phyloP scores from a whole-genome alignment of 2,888 invertebrate species.

The Ryuthela nishihirai region DNA sequence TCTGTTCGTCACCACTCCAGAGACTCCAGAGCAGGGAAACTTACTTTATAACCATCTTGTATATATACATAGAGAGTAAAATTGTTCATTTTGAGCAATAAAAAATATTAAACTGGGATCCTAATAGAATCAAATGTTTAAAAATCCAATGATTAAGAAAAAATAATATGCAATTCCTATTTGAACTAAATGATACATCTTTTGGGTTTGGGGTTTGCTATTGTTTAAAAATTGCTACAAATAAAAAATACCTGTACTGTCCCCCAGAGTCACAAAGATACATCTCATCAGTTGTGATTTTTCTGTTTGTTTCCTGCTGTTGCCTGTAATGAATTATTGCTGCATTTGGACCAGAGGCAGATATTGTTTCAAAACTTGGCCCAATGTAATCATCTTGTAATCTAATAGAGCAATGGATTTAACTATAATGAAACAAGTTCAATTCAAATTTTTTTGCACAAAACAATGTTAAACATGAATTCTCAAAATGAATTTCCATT shows the following conservation, averaged over 20 bases:
- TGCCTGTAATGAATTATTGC: slow-evolving; percentile 92
- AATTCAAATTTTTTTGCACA: neutral
- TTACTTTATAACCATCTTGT: no score
- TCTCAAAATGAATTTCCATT: no score
- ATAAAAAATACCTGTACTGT: slow-evolving; percentile 77
- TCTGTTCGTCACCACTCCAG: no score
- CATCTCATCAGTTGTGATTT: slow-evolving; percentile 66
- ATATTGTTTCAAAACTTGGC: slow-evolving; percentile 85
- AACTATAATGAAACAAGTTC: neutral
- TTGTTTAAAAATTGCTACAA: no score
- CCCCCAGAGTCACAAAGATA: slow-evolving; percentile 96
- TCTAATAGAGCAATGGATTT: slow-evolving; percentile 48
- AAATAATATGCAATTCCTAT: neutral
- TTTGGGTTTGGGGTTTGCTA: no score
- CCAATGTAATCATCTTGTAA: slow-evolving; percentile 71
- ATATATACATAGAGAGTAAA: no score
- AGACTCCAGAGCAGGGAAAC: no score
- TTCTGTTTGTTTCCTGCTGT: slow-evolving; percentile 61
- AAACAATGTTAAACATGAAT: neutral
- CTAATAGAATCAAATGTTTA: neutral
- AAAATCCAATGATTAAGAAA: neutral
- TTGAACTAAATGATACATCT: no score
- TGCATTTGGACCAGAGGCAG: slow-evolving; percentile 83
- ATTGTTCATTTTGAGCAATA: no score
- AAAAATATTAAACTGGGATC: no score